phyloP scores from a whole-genome alignment of 2,888 invertebrate genomes.

The Oxystoma pomonae region DNA sequence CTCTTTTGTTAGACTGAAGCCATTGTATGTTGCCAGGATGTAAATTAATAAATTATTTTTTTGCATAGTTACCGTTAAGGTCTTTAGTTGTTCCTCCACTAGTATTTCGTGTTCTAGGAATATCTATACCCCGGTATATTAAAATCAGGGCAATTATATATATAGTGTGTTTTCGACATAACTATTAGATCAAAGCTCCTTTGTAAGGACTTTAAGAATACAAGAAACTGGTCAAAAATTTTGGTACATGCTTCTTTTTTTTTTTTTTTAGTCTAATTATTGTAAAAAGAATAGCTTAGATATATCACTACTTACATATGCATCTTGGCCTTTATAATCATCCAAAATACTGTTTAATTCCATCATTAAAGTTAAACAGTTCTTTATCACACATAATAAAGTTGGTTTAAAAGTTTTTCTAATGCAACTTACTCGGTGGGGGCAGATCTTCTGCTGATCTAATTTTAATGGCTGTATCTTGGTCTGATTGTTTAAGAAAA shows the following conservation, averaged over 20 bases:
- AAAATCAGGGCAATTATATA: conserved; percentile 12
- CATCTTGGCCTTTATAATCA: not conserved
- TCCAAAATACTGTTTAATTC: not conserved
- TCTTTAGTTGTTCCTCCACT: conserved; percentile 6
- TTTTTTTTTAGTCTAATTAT: conserved; percentile 1
- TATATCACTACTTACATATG: conserved; percentile 4
- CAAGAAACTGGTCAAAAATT: conserved; percentile 12
- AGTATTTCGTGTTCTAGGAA: not conserved
- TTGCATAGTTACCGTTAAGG: not conserved
- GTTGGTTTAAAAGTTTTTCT: not conserved
- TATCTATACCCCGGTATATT: conserved; percentile 10
- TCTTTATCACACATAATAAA: not conserved
- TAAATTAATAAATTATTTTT: conserved; percentile 11
- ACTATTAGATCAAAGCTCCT: conserved; percentile 7
- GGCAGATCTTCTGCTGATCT: conserved; percentile 7
- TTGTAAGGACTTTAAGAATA: conserved; percentile 1
- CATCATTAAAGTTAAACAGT: not conserved
- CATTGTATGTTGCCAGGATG: conserved; percentile 11
- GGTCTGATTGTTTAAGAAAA: conserved; percentile 11
- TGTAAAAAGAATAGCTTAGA: not conserved
- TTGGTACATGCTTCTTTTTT: not conserved
- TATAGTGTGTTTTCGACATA: conserved; percentile 7
- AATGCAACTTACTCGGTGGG: not conserved
- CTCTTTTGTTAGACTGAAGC: conserved; percentile 7
- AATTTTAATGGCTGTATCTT: conserved; percentile 11